Conservation (phyloP, 2,113 vertebrate species). For the Ascaphus truei region DNA sequence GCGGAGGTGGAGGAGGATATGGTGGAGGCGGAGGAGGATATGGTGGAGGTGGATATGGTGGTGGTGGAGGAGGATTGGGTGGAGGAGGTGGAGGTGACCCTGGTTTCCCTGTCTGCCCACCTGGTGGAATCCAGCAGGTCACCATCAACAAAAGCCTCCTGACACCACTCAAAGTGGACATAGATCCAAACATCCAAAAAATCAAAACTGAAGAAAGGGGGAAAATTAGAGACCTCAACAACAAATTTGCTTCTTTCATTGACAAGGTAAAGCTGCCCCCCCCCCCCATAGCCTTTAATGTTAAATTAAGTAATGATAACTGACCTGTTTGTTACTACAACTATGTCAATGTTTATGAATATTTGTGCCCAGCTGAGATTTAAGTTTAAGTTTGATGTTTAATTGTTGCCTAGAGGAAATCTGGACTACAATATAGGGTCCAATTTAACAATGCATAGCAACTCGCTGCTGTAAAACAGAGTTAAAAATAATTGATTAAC, state of each 20-base stretch:
- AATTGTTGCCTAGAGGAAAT: neutral
- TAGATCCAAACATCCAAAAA: slow-evolving; percentile 19
- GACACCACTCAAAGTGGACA: slow-evolving; percentile 9
- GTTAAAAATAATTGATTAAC: too few species aligned
- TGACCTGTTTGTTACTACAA: too few species aligned
- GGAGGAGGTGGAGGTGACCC: neutral
- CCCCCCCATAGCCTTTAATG: too few species aligned
- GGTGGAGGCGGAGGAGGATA: slow-evolving; percentile 19
- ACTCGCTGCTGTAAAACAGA: too few species aligned
- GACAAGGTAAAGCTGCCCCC: slow-evolving; percentile 41
- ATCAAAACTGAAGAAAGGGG: slow-evolving; percentile 33
- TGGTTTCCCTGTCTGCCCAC: slow-evolving; percentile 25
- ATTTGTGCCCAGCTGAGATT: too few species aligned
- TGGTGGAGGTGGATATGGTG: slow-evolving; percentile 4
- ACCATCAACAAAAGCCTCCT: slow-evolving; percentile 19
- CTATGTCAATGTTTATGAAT: slow-evolving; percentile 27
- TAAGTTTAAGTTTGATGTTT: too few species aligned
- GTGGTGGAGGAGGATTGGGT: neutral
- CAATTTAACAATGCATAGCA: too few species aligned
- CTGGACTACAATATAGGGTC: too few species aligned
- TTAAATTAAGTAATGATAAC: too few species aligned
- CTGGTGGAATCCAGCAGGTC: slow-evolving; percentile 28
- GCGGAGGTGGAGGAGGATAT: neutral
- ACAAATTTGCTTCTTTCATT: slow-evolving; percentile 38
- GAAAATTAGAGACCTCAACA: slow-evolving; percentile 35